phyloP scores from a whole-genome alignment of 2,797 vertebrate genomes.

The Melanotaenia nigrans region DNA sequence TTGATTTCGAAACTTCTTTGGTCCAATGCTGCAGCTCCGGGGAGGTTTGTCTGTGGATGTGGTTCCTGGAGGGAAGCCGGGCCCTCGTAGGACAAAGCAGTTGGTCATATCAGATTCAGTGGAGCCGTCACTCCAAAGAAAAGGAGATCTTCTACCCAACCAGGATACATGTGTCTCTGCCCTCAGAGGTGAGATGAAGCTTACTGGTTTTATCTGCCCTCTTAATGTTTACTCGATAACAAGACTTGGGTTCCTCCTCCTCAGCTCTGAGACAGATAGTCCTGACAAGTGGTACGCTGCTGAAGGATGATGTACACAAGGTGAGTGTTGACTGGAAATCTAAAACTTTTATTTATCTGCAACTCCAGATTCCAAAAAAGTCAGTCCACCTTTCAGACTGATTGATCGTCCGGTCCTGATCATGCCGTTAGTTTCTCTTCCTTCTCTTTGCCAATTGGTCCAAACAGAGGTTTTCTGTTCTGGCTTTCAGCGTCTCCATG shows the following conservation, averaged over 20 bases:
- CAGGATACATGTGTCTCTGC: conserved; percentile 85
- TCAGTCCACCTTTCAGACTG: too few relatives aligned
- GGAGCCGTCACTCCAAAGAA: conserved; percentile 76
- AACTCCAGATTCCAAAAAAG: too few relatives aligned
- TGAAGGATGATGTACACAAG: conserved; percentile 91
- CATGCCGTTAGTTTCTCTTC: too few relatives aligned
- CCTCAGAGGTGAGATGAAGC: conserved; percentile 79
- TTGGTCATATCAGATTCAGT: conserved; percentile 71
- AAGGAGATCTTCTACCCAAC: conserved; percentile 87
- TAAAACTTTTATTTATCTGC: neutral
- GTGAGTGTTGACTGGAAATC: conserved; percentile 61
- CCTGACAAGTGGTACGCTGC: conserved; percentile 85
- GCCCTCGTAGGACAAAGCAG: conserved; percentile 79
- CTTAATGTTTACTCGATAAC: too few relatives aligned
- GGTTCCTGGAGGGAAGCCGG: conserved; percentile 80
- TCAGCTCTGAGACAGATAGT: conserved; percentile 85
- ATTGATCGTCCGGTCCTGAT: too few relatives aligned
- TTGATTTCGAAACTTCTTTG: conserved; percentile 1
- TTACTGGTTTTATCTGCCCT: too few relatives aligned
- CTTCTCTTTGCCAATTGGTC: too few relatives aligned
- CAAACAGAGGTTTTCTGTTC: neutral
- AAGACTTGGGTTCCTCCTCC: conserved; percentile 1
- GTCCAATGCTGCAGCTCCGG: conserved; percentile 75
- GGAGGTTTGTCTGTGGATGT: conserved; percentile 72
- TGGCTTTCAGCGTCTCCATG: conserved; percentile 85